Conservation (phyloP, 2,888 invertebrate species). For the Drosophila mettleri region DNA sequence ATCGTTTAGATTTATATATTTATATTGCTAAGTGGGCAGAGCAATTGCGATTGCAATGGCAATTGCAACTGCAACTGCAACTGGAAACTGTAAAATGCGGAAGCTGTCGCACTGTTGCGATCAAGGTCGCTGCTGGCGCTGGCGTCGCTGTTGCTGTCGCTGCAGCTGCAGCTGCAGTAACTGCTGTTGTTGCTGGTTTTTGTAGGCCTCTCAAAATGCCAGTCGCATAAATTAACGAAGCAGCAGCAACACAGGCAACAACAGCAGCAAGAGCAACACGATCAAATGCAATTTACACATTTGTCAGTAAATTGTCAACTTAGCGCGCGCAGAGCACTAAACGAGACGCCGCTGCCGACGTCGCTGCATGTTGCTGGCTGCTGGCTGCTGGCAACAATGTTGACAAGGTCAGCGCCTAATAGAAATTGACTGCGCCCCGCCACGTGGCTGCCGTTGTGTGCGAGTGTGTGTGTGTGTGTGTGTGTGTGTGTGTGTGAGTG, state of each 20-base stretch:
- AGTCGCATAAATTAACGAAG: slow-evolving; percentile 73
- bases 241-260: slow-evolving; percentile 21
- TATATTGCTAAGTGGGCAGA: slow-evolving; percentile 20
- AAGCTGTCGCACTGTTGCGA: slow-evolving; percentile 51
- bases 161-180: background rate
- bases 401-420: slow-evolving; percentile 80
- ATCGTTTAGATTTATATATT: background rate
- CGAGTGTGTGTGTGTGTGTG: slow-evolving; percentile 29
- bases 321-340: slow-evolving; percentile 70
- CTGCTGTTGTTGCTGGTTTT: slow-evolving; percentile 10
- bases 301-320: slow-evolving; percentile 83
- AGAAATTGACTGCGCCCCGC: slow-evolving; percentile 70
- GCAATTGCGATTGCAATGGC: slow-evolving; percentile 13
- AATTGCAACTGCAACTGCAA: slow-evolving; percentile 29
- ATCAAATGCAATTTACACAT: slow-evolving; percentile 80
- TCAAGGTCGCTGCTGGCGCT: slow-evolving; percentile 54
- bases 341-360: slow-evolving; percentile 42
- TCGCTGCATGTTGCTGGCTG: slow-evolving; percentile 58
- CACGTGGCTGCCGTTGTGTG: slow-evolving; percentile 38
- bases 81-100: slow-evolving; percentile 63
- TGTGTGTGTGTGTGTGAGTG: slow-evolving; percentile 54
- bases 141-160: slow-evolving; percentile 2
- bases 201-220: slow-evolving; percentile 71
- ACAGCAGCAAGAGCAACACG: slow-evolving; percentile 47
- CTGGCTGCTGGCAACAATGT: slow-evolving; percentile 74